phyloP scores from a whole-genome alignment of 2,113 vertebrate species.

The Prietella phreatophila region DNA sequence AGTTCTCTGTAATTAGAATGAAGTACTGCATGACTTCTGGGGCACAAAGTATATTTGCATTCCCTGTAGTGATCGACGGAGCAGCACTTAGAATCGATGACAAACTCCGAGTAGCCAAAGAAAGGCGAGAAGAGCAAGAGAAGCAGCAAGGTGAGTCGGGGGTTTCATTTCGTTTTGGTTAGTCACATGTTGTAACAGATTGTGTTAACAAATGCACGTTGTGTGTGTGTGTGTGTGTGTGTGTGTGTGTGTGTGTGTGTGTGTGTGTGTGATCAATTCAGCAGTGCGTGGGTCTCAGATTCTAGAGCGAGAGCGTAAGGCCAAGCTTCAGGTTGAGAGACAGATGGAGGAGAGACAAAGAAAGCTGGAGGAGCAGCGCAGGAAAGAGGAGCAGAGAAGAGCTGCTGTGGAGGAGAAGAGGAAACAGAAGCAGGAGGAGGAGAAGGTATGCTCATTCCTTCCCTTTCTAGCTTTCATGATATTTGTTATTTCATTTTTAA shows the following conservation, averaged over 20 bases:
- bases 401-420: constrained; percentile 88
- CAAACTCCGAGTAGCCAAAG: constrained; percentile 85
- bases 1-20: background rate
- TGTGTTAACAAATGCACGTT: background rate
- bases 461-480: background rate
- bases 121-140: constrained; percentile 86
- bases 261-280: constrained; percentile 54
- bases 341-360: constrained; percentile 88
- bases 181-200: background rate
- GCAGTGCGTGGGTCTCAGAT: constrained; percentile 85
- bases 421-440: constrained; percentile 85
- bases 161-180: background rate
- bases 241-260: background rate
- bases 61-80: constrained; percentile 82
- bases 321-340: constrained; percentile 86
- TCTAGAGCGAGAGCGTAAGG: constrained; percentile 87
- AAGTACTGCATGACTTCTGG: constrained; percentile 4
- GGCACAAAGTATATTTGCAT: constrained; percentile 52
- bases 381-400: constrained; percentile 87
- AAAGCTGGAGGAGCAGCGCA: constrained; percentile 85
- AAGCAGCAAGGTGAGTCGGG: constrained; percentile 80
- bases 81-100: constrained; percentile 86
- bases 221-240: background rate
- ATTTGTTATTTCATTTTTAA: background rate
- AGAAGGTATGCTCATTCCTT: constrained; percentile 75